phyloP scores from a whole-genome alignment of 1,140 invertebrate genomes.

The Ceratitis capitata region DNA sequence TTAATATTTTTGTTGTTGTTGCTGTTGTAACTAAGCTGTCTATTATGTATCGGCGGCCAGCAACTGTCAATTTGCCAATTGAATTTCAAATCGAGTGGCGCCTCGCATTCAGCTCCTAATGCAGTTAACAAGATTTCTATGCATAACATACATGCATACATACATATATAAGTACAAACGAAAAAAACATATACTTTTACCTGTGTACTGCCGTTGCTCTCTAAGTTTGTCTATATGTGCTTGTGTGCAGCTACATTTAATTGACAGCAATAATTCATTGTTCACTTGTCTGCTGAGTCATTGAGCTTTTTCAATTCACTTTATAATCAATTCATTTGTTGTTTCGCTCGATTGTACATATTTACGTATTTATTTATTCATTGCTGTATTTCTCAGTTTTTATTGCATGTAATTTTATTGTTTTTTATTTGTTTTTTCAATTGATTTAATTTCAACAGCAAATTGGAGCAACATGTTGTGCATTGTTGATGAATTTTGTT shows the following conservation, averaged over 20 bases:
- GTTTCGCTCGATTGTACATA: too few relatives aligned
- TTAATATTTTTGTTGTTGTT: not conserved
- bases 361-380: slow-evolving; percentile 38
- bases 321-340: too few relatives aligned
- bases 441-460: slow-evolving; percentile 38
- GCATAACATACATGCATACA: too few relatives aligned
- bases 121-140: too few relatives aligned
- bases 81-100: slow-evolving; percentile 37
- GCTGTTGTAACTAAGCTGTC: not conserved
- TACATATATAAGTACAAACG: not conserved
- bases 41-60: not conserved
- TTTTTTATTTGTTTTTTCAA: slow-evolving; percentile 16
- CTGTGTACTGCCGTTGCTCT: not conserved
- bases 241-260: not conserved
- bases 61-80: slow-evolving; percentile 31
- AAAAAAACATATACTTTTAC: not conserved
- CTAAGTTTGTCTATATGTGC: not conserved
- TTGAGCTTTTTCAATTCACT: not conserved
- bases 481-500: slow-evolving; percentile 33
- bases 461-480: slow-evolving; percentile 37
- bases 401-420: not conserved
- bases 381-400: not conserved
- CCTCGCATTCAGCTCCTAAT: not conserved
- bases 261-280: slow-evolving; percentile 31
- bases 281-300: slow-evolving; percentile 24